Conservation (phyloP, 2,113 vertebrate genomes). For the Gadus chalcogrammus region DNA sequence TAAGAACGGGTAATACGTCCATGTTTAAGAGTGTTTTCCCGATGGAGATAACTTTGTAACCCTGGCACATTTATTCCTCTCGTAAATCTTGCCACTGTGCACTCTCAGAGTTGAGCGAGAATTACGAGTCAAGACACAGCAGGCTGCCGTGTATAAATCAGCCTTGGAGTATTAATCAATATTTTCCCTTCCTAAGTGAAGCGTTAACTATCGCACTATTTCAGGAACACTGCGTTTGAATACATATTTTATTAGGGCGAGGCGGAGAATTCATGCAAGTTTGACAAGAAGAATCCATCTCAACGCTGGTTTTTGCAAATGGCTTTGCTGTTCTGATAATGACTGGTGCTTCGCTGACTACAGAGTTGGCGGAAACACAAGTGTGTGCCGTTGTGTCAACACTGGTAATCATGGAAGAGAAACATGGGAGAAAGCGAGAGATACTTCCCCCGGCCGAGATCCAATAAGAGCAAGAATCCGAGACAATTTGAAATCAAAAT, state of each 20-base stretch:
- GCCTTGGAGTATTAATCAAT: constrained; percentile 59
- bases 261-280: constrained; percentile 47
- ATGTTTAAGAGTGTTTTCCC: constrained; percentile 41
- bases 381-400: neutral
- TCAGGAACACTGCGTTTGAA: constrained; percentile 57
- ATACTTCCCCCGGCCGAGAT: too few species aligned
- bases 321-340: constrained; percentile 42
- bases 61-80: constrained; percentile 56
- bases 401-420: neutral
- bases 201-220: constrained; percentile 57
- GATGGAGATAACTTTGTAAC: constrained; percentile 50
- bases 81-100: constrained; percentile 52
- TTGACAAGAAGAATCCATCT: constrained; percentile 63
- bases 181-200: constrained; percentile 46
- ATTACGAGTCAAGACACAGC: constrained; percentile 44
- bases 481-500: too few species aligned
- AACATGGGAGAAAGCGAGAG: constrained; percentile 1
- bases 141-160: constrained; percentile 55
- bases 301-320: constrained; percentile 48
- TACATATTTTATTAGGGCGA: constrained; percentile 61
- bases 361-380: neutral
- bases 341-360: constrained; percentile 9
- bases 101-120: constrained; percentile 49
- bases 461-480: too few species aligned
- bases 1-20: constrained; percentile 49